Evolutionary conservation across 2,113 vertebrate species (phyloP).

Genomic region (Aldabrachelys gigantea): DNA sequence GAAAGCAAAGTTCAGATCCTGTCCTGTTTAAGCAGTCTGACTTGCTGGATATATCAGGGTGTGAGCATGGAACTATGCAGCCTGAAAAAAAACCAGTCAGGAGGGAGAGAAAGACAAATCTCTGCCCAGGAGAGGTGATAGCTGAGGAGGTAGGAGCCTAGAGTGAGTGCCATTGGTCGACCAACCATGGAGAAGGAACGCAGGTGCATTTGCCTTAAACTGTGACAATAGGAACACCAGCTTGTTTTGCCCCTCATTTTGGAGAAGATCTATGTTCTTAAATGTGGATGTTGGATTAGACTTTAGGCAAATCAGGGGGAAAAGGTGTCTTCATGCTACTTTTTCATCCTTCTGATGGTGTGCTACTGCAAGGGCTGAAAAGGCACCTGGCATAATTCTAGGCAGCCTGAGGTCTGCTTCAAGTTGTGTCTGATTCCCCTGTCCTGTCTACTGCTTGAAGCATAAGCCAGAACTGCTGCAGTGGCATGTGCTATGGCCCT

Average conservation of each 20-base stretch:
- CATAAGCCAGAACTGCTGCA: not conserved
- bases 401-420: not conserved
- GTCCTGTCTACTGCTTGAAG: not conserved
- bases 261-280: not conserved
- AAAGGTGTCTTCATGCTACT: slow-evolving; percentile 4
- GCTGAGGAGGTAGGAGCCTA: not conserved
- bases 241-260: not conserved
- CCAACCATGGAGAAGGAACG: not conserved
- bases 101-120: not conserved
- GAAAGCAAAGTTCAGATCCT: not conserved
- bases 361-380: not conserved
- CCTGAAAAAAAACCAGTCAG: not conserved
- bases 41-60: not conserved
- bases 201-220: not conserved
- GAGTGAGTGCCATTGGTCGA: not conserved
- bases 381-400: not conserved
- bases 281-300: not conserved
- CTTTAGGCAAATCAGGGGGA: not conserved
- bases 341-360: not conserved
- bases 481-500: not conserved
- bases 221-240: not conserved
- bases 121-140: not conserved
- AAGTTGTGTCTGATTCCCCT: not conserved
- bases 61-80: not conserved
- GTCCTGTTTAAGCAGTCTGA: not conserved